A percentile compares a stretch with the other conserved stretches of the same genome.
Evolutionary conservation across 2,888 invertebrate species (phyloP).

Genomic region (Lasioglossum oenotherae): DNA sequence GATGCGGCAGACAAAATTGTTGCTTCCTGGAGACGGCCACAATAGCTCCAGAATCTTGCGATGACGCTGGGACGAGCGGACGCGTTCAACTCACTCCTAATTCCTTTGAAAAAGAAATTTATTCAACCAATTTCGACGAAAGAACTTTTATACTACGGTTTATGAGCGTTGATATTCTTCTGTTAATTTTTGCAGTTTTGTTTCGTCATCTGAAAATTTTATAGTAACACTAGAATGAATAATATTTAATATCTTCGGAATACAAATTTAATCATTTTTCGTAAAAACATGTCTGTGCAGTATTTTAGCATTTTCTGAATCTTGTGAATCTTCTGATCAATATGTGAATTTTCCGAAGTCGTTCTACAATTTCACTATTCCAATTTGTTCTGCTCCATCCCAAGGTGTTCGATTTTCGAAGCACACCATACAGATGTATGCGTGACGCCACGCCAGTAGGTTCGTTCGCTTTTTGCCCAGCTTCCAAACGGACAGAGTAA

Average conservation of each 20-base stretch:
- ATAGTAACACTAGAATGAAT: not conserved
- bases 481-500: constrained; percentile 47
- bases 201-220: not conserved
- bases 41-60: not conserved
- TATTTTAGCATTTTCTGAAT: not conserved
- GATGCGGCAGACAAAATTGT: not conserved
- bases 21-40: not conserved
- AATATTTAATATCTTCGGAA: not conserved
- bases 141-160: not conserved
- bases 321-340: not conserved
- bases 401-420: not conserved
- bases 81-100: not conserved
- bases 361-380: not conserved
- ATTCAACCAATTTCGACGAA: not conserved
- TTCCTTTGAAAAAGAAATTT: not conserved
- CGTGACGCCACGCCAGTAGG: not conserved
- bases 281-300: not conserved
- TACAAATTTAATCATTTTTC: not conserved
- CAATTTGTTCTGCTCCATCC: not conserved
- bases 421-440: not conserved
- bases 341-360: no score
- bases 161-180: not conserved
- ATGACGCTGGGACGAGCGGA: not conserved
- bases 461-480: not conserved
- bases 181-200: not conserved